Evolutionary conservation across 1,140 invertebrate genomes (phyloP).

Genomic region (Vollenhovia emeryi): DNA sequence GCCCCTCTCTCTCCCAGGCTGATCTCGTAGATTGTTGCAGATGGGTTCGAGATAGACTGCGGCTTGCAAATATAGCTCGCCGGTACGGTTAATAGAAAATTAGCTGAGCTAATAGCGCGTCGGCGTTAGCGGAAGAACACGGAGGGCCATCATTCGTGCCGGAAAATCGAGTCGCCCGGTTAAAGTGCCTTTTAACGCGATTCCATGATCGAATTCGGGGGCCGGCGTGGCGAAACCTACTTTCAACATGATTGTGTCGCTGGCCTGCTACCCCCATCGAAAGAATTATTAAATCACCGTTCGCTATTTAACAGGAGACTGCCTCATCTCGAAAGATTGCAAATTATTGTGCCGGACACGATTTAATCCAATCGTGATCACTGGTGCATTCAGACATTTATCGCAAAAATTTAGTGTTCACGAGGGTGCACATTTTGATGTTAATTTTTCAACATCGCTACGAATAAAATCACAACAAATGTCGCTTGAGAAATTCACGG

Average conservation of each 20-base stretch:
- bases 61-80: conserved; percentile 80
- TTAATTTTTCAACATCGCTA: not conserved
- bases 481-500: not conserved
- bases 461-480: conserved; percentile 13
- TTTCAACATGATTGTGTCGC: conserved; percentile 75
- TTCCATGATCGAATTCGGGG: conserved; percentile 76
- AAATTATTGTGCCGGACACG: not conserved
- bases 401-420: not conserved
- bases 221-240: conserved; percentile 64
- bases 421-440: not conserved
- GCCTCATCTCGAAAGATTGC: conserved; percentile 5
- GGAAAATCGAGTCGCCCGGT: conserved; percentile 79
- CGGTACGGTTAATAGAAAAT: conserved; percentile 82
- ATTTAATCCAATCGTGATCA: conserved; percentile 17
- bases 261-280: conserved; percentile 23
- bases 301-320: conserved; percentile 22
- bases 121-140: conserved; percentile 75
- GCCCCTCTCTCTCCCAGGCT: not conserved
- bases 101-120: conserved; percentile 80
- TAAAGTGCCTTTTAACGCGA: conserved; percentile 82
- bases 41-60: conserved; percentile 64
- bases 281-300: conserved; percentile 45
- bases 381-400: not conserved
- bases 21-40: conserved; percentile 66
- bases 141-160: conserved; percentile 78